These are phyloP conservation scores for Anisognathus igniventris DNA, from an alignment of 2,797 vertebrate species.

Conservation along the genomic window DNA sequence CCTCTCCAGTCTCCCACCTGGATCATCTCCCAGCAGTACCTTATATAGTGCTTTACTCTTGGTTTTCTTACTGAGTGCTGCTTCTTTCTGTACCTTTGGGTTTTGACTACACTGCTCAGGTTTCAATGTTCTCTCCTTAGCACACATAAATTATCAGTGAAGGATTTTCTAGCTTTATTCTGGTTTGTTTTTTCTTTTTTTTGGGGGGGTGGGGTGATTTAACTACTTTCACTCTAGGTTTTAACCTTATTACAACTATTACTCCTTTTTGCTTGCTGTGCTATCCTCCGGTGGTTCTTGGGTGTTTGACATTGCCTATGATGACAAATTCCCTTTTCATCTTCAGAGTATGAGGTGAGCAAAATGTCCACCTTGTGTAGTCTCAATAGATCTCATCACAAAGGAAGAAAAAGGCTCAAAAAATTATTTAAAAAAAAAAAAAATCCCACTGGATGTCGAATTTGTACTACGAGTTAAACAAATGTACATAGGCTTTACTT, in stretches of 20 bases:
- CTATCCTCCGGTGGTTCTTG: neutral
- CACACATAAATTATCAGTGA: neutral
- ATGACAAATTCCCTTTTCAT: neutral
- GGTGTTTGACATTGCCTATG: neutral
- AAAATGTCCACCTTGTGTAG: neutral
- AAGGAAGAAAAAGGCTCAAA: neutral
- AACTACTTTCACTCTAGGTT: neutral
- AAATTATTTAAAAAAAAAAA: neutral
- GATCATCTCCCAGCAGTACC: neutral
- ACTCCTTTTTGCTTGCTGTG: neutral
- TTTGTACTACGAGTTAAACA: neutral
- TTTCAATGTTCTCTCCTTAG: neutral
- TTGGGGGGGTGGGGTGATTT: accelerated
- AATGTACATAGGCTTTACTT: neutral
- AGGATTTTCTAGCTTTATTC: neutral
- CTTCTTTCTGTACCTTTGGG: neutral
- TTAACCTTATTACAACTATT: neutral
- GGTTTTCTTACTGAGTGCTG: neutral
- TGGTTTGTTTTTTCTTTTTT: neutral
- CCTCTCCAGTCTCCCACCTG: neutral
- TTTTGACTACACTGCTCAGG: neutral
- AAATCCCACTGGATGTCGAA: neutral
- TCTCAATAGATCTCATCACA: neutral
- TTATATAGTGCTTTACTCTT: neutral
- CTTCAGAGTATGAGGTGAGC: neutral